phyloP scores from a whole-genome alignment of 2,888 invertebrate genomes.

The Luffia ferchaultella region DNA sequence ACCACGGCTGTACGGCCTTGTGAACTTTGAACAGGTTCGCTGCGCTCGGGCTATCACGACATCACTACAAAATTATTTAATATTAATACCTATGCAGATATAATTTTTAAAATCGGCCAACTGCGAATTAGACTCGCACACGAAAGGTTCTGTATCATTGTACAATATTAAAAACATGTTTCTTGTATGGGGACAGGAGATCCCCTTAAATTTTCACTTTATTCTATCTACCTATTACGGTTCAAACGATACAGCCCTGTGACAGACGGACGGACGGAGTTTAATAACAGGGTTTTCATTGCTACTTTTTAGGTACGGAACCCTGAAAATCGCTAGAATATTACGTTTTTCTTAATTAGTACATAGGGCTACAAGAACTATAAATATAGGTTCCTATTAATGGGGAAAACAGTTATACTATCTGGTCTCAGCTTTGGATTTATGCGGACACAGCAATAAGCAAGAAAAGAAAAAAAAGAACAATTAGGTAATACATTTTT shows the following conservation, averaged over 20 bases:
- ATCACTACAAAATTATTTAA: neutral
- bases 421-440: too few species aligned
- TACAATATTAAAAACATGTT: neutral
- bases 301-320: neutral
- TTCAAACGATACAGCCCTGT: neutral
- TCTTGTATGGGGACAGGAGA: neutral
- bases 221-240: neutral
- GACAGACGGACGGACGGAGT: neutral
- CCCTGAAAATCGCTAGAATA: neutral
- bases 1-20: too few species aligned
- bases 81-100: neutral
- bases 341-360: neutral
- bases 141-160: neutral
- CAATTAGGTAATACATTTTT: too few species aligned
- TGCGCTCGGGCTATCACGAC: too few species aligned
- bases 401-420: neutral
- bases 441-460: too few species aligned
- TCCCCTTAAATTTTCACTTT: neutral
- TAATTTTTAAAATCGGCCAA: neutral
- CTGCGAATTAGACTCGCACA: neutral
- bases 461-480: too few species aligned
- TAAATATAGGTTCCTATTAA: neutral
- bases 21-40: too few species aligned
- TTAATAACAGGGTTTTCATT: neutral
- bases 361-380: neutral